A percentile compares a stretch with the other conserved stretches of the same genome.
Evolutionary conservation across 1,140 invertebrate genomes (phyloP).

Genomic region (Liolophura sinensis): DNA sequence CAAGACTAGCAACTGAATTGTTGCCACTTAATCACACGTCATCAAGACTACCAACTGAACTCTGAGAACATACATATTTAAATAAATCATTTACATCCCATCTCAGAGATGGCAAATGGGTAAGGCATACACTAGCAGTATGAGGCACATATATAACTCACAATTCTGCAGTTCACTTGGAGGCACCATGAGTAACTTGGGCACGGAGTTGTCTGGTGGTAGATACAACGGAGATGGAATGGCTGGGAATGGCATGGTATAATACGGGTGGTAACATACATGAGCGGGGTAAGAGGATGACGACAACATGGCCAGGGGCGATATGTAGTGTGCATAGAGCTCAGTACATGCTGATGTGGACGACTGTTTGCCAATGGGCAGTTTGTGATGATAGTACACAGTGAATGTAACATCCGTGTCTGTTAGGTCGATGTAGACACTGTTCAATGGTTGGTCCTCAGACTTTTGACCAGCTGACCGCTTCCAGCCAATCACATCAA

Average conservation of each 20-base stretch:
- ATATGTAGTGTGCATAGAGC: neutral
- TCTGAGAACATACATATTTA: too few relatives aligned
- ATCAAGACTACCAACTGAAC: too few relatives aligned
- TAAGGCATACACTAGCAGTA: too few relatives aligned
- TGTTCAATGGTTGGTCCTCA: conserved; percentile 26
- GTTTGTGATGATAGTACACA: conserved; percentile 48
- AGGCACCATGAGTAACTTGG: conserved; percentile 45
- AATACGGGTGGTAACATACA: conserved; percentile 16
- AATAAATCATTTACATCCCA: too few relatives aligned
- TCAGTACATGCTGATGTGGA: conserved; percentile 1
- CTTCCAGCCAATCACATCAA: neutral
- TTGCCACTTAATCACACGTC: too few relatives aligned
- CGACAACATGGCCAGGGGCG: neutral
- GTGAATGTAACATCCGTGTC: conserved; percentile 50
- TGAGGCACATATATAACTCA: conserved; percentile 28
- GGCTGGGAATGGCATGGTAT: conserved; percentile 7
- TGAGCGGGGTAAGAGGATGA: conserved; percentile 22
- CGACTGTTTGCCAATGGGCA: conserved; percentile 11
- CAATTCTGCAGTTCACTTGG: conserved; percentile 48
- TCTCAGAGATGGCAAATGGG: too few relatives aligned
- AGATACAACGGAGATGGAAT: conserved; percentile 27
- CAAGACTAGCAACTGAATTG: too few relatives aligned
- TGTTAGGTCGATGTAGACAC: conserved; percentile 53
- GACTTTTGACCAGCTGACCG: conserved; percentile 1
- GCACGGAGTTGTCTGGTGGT: conserved; percentile 32